A percentile compares a stretch with the other conserved stretches of the same genome.
phyloP scores from a whole-genome alignment of 2,888 invertebrate genomes.

The Pachycephus smyrnensis region DNA sequence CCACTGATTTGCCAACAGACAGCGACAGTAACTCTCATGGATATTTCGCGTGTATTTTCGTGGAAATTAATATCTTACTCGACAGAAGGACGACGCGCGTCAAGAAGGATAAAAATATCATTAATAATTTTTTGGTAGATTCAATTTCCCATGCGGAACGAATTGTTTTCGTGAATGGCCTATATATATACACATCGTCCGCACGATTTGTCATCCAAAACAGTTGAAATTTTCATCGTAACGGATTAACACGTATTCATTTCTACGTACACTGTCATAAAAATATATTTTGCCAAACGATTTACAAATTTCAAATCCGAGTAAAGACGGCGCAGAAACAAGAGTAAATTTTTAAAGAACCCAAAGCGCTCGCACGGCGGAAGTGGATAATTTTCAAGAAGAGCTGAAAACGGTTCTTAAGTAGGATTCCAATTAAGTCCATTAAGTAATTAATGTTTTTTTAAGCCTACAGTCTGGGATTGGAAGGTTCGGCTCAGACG shows the following conservation, averaged over 20 bases:
- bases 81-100: too few relatives aligned
- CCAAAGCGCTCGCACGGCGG: slow-evolving; percentile 26
- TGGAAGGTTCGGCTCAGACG: not conserved
- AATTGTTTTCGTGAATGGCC: too few relatives aligned
- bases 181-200: too few relatives aligned
- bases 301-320: too few relatives aligned
- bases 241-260: too few relatives aligned
- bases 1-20: not conserved
- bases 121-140: not conserved
- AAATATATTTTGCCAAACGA: too few relatives aligned
- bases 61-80: too few relatives aligned
- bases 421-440: slow-evolving; percentile 51
- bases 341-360: not conserved
- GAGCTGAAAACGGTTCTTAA: slow-evolving; percentile 31
- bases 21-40: not conserved
- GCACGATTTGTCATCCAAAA: too few relatives aligned
- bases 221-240: too few relatives aligned
- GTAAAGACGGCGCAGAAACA: slow-evolving; percentile 2
- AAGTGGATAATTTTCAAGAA: slow-evolving; percentile 51
- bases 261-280: too few relatives aligned
- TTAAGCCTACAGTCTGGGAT: slow-evolving; percentile 22
- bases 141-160: too few relatives aligned
- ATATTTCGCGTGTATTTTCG: not conserved
- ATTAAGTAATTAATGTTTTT: slow-evolving; percentile 51
- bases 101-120: not conserved